phyloP scores from a whole-genome alignment of 2,797 vertebrate genomes.

The Gorsachius magnificus region DNA sequence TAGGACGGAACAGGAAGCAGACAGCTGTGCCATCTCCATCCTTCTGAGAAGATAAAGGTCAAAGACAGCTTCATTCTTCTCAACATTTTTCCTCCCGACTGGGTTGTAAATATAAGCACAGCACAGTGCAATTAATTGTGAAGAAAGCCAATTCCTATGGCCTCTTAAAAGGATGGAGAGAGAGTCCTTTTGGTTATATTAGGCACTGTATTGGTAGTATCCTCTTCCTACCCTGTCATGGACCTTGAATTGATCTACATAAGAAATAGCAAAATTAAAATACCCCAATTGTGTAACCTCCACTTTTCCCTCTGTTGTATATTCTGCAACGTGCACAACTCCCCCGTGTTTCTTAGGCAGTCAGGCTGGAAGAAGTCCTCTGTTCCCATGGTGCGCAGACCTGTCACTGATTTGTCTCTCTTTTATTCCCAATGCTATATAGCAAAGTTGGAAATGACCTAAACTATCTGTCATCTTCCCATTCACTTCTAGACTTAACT shows the following conservation, averaged over 20 bases:
- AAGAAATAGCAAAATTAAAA: neutral
- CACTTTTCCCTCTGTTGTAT: accelerated
- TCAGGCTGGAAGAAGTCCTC: neutral
- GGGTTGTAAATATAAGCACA: slow-evolving; percentile 13
- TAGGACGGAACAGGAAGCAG: slow-evolving; percentile 30
- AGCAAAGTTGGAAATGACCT: neutral
- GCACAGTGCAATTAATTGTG: neutral
- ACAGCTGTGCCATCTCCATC: slow-evolving; percentile 36
- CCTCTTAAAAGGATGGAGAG: neutral
- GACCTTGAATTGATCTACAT: neutral
- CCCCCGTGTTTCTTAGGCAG: accelerated
- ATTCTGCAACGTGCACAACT: neutral
- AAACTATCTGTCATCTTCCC: neutral
- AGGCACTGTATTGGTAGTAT: neutral
- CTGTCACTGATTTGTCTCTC: neutral
- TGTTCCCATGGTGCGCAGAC: neutral
- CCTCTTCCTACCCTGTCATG: neutral
- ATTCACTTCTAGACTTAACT: neutral
- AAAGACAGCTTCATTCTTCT: slow-evolving; percentile 43
- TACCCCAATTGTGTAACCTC: neutral
- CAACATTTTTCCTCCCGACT: neutral
- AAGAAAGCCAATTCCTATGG: neutral
- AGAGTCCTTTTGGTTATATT: neutral
- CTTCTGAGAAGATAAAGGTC: slow-evolving; percentile 64
- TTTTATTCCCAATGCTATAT: accelerated